A percentile compares a stretch with the other conserved stretches of the same genome.
These are phyloP conservation scores for Atherix ibis DNA, from an alignment of 2,888 invertebrate genomes.

Conservation along the genomic window DNA sequence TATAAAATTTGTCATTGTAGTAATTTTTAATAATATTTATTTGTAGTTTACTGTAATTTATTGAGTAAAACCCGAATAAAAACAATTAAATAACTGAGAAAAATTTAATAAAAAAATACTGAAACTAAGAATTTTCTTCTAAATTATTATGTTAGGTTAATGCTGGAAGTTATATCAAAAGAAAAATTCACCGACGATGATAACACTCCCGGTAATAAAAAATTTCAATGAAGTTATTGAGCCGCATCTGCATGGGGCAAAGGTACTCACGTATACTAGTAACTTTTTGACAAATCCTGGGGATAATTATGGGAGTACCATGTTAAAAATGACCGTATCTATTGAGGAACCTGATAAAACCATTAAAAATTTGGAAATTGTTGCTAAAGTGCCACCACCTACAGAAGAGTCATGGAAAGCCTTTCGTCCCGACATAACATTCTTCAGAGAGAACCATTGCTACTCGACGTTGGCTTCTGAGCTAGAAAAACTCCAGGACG, in stretches of 20 bases:
- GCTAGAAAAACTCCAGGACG: slow-evolving; percentile 34
- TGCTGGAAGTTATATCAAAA: no score
- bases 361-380: slow-evolving; percentile 31
- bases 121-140: background rate
- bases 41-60: no score
- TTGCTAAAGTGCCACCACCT: slow-evolving; percentile 41
- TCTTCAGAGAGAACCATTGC: slow-evolving; percentile 40
- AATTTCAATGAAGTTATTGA: slow-evolving; percentile 21
- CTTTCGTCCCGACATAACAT: slow-evolving; percentile 40
- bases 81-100: no score
- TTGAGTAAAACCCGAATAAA: no score
- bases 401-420: slow-evolving; percentile 36
- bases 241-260: slow-evolving; percentile 18
- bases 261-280: slow-evolving; percentile 27
- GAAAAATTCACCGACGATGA: no score
- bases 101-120: no score
- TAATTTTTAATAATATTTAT: no score
- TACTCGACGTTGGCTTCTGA: slow-evolving; percentile 37
- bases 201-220: slow-evolving; percentile 19
- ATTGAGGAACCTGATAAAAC: slow-evolving; percentile 19
- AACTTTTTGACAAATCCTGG: slow-evolving; percentile 37
- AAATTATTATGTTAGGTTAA: background rate
- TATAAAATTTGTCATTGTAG: no score
- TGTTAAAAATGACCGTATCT: slow-evolving; percentile 31
- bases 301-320: slow-evolving; percentile 46